Conservation (phyloP, 2,113 vertebrate species). For the Varanus komodoensis region DNA sequence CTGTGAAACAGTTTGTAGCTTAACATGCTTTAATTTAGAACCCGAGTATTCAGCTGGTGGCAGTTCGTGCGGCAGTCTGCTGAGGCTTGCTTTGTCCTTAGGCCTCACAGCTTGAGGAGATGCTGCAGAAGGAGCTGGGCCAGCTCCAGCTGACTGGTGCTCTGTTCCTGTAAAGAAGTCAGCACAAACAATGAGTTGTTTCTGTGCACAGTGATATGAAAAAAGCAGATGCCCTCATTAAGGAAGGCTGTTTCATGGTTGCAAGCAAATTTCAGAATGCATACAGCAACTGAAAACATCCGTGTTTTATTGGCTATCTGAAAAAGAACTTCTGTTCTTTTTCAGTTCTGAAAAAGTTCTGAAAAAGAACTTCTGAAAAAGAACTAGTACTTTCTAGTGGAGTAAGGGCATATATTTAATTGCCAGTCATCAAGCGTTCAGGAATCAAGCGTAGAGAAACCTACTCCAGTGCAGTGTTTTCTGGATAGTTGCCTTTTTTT, state of each 20-base stretch:
- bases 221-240: background rate
- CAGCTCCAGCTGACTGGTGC: conserved; percentile 57
- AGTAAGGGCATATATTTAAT: no score
- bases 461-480: no score
- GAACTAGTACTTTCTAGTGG: background rate
- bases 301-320: background rate
- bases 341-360: no score
- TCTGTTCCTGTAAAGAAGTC: conserved; percentile 74
- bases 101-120: conserved; percentile 87
- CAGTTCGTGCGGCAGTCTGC: conserved; percentile 73
- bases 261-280: background rate
- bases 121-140: conserved; percentile 64
- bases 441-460: no score
- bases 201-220: background rate
- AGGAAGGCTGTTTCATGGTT: background rate
- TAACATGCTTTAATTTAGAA: conserved; percentile 60
- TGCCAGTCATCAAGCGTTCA: background rate
- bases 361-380: no score
- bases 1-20: conserved; percentile 65
- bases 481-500: no score
- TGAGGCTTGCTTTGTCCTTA: conserved; percentile 82
- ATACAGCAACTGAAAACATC: background rate
- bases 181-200: conserved; percentile 12
- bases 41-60: conserved; percentile 57
- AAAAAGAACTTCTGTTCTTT: no score